Evolutionary conservation across 1,140 invertebrate genomes (phyloP).

Genomic region (Drosophila novamexicana): DNA sequence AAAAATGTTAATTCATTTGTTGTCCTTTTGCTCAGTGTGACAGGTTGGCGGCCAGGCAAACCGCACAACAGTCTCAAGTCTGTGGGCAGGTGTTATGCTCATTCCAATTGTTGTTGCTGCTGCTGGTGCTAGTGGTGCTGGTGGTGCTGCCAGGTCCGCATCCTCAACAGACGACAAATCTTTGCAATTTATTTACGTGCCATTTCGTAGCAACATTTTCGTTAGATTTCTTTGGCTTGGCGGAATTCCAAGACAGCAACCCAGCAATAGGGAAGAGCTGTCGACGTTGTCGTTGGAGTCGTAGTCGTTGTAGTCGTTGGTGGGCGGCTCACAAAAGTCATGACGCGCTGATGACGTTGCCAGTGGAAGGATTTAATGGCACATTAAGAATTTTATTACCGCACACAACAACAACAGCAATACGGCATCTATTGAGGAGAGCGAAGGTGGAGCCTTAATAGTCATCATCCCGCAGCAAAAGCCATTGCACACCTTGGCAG

Average conservation of each 20-base stretch:
- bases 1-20: constrained; percentile 81
- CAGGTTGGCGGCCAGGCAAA: constrained; percentile 33
- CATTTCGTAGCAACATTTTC: constrained; percentile 80
- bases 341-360: constrained; percentile 80
- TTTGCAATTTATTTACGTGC: constrained; percentile 83
- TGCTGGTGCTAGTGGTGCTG: constrained; percentile 11
- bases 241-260: constrained; percentile 73
- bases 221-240: constrained; percentile 81
- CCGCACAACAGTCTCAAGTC: constrained; percentile 48
- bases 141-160: constrained; percentile 28
- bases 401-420: constrained; percentile 54
- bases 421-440: constrained; percentile 10
- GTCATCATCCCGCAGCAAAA: constrained; percentile 33
- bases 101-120: constrained; percentile 29
- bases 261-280: constrained; percentile 21
- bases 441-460: constrained; percentile 41
- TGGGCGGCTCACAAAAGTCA: constrained; percentile 73
- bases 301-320: constrained; percentile 15
- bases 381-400: constrained; percentile 83
- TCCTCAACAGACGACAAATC: constrained; percentile 72
- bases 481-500: constrained; percentile 64
- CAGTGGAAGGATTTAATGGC: constrained; percentile 82
- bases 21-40: constrained; percentile 58
- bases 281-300: constrained; percentile 20
- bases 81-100: constrained; percentile 52